A percentile compares a stretch with the other conserved stretches of the same genome.
These are phyloP conservation scores for Eulithis prunata DNA, from an alignment of 2,888 invertebrate species.

Conservation along the genomic window DNA sequence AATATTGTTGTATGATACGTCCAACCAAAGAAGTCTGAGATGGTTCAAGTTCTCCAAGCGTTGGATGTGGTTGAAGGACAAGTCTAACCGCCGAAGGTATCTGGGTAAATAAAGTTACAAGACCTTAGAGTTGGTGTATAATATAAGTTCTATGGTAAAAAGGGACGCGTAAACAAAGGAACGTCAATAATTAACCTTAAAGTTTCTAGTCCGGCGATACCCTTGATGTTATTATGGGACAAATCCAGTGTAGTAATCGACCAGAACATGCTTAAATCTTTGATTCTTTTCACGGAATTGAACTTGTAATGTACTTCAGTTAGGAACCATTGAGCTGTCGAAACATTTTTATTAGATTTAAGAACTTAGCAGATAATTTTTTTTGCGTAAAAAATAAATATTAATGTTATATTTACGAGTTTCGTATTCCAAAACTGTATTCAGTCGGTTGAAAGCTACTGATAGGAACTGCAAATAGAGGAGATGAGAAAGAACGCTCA, in stretches of 20 bases:
- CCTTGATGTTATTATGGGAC: constrained; percentile 85
- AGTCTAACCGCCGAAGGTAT: constrained; percentile 82
- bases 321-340: constrained; percentile 83
- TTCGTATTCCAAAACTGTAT: constrained; percentile 80
- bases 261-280: constrained; percentile 85
- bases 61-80: constrained; percentile 85
- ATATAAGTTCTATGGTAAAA: constrained; percentile 14
- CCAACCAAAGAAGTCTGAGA: constrained; percentile 79
- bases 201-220: constrained; percentile 80
- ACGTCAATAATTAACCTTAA: constrained; percentile 67
- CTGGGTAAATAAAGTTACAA: constrained; percentile 57
- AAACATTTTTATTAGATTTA: too few relatives aligned
- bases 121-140: constrained; percentile 13
- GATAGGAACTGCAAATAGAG: constrained; percentile 84
- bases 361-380: too few relatives aligned
- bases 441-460: constrained; percentile 82
- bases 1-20: constrained; percentile 83
- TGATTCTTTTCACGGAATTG: constrained; percentile 81
- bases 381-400: neutral
- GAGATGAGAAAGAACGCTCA: constrained; percentile 79
- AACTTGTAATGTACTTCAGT: constrained; percentile 85
- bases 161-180: constrained; percentile 9
- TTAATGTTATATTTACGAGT: constrained; percentile 64
- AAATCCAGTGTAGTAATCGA: constrained; percentile 85
- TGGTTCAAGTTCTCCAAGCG: constrained; percentile 83